Evolutionary conservation across 2,888 invertebrate species (phyloP).

Genomic region (Aphidius colemani): DNA sequence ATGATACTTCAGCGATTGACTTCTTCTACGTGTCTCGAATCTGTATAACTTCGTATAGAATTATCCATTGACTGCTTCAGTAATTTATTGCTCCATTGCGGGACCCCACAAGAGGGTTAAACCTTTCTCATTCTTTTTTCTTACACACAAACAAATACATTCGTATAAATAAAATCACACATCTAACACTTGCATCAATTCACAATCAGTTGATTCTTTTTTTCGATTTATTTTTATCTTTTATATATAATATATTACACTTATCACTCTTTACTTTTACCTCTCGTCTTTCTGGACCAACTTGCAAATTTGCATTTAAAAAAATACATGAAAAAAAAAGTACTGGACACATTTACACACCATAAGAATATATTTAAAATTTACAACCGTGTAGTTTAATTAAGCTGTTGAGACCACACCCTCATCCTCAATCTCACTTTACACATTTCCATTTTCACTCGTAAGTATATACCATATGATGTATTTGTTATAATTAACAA

Average conservation of each 20-base stretch:
- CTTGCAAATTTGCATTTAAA: neutral
- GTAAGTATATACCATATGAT: no score
- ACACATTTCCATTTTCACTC: no score
- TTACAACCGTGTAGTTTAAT: conserved; percentile 41
- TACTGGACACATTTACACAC: neutral
- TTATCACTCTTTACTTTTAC: neutral
- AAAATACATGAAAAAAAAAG: neutral
- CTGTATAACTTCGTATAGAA: conserved; percentile 4
- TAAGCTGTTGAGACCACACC: conserved; percentile 37
- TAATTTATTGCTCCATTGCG: conserved; percentile 29
- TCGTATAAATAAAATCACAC: no score
- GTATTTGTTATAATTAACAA: conserved; percentile 41
- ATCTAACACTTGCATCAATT: conserved; percentile 8
- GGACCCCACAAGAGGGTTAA: conserved; percentile 11
- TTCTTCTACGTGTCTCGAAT: conserved; percentile 34
- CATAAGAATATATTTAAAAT: conserved; percentile 26
- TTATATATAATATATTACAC: no score
- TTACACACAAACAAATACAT: no score
- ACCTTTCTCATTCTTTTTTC: conserved; percentile 2
- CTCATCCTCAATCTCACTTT: conserved; percentile 29
- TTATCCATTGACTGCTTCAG: conserved; percentile 25
- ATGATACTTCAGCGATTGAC: conserved; percentile 30
- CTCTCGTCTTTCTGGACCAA: neutral
- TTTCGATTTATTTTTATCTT: neutral
- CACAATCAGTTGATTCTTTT: neutral